A percentile compares a stretch with the other conserved stretches of the same genome.
These are phyloP conservation scores for Acleris sparsana DNA, from an alignment of 2,888 invertebrate species.

Conservation along the genomic window DNA sequence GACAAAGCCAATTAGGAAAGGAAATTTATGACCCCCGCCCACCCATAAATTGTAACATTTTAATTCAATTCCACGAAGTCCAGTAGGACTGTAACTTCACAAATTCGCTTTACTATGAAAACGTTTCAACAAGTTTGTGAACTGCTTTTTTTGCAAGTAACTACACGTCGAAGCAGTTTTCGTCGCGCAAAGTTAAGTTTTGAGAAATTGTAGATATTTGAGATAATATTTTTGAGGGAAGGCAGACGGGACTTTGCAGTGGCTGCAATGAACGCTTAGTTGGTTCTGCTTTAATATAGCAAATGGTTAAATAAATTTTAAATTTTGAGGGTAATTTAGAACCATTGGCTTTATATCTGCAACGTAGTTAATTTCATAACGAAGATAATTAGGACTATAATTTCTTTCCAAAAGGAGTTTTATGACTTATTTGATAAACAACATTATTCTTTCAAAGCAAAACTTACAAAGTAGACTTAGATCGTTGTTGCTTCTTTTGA, in stretches of 20 bases:
- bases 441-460: too few species aligned
- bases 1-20: constrained; percentile 74
- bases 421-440: too few species aligned
- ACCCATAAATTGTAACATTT: constrained; percentile 78
- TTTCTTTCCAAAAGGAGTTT: too few species aligned
- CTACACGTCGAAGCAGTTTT: constrained; percentile 4
- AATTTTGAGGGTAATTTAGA: too few species aligned
- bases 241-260: background rate
- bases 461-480: too few species aligned
- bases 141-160: constrained; percentile 12
- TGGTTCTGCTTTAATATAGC: too few species aligned
- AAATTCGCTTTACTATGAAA: constrained; percentile 43
- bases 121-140: constrained; percentile 28
- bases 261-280: too few species aligned
- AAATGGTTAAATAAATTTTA: too few species aligned
- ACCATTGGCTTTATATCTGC: too few species aligned
- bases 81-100: constrained; percentile 50
- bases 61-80: constrained; percentile 72
- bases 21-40: constrained; percentile 71
- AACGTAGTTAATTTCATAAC: too few species aligned
- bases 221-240: constrained; percentile 8
- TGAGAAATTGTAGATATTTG: background rate
- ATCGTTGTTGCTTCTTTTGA: too few species aligned
- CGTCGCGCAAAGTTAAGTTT: background rate
- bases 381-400: too few species aligned